Conservation (phyloP, 2,113 vertebrate species). For the Cyprinodon tularosa region DNA sequence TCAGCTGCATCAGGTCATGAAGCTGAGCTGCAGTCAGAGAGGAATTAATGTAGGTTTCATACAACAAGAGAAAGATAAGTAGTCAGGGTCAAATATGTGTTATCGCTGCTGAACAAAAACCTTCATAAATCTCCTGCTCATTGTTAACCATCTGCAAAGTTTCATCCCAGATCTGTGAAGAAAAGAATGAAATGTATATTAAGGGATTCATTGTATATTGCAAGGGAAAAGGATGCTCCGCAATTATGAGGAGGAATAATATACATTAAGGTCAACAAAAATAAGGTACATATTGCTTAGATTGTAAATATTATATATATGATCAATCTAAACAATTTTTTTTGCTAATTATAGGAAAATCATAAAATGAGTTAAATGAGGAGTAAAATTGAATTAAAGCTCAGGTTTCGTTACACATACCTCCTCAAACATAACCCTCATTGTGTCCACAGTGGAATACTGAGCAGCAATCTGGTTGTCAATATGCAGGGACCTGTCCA, state of each 20-base stretch:
- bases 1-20: constrained; percentile 89
- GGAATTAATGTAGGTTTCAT: neutral
- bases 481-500: constrained; percentile 87
- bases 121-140: constrained; percentile 96
- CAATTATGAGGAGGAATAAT: neutral
- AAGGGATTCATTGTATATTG: neutral
- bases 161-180: constrained; percentile 89
- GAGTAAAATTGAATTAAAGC: constrained; percentile 5
- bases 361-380: too few relatives aligned
- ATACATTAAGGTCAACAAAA: neutral
- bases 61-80: neutral
- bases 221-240: neutral
- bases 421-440: constrained; percentile 89
- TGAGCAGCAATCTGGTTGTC: constrained; percentile 85
- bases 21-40: constrained; percentile 85
- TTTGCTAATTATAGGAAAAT: too few relatives aligned
- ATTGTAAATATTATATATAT: neutral
- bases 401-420: constrained; percentile 62
- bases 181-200: constrained; percentile 10
- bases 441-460: constrained; percentile 84
- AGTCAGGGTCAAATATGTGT: neutral
- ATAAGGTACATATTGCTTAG: neutral
- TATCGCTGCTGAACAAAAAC: constrained; percentile 66
- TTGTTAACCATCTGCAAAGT: constrained; percentile 90
- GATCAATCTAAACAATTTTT: too few relatives aligned